phyloP scores from a whole-genome alignment of 2,888 invertebrate genomes.

The Chymomyza amoena region DNA sequence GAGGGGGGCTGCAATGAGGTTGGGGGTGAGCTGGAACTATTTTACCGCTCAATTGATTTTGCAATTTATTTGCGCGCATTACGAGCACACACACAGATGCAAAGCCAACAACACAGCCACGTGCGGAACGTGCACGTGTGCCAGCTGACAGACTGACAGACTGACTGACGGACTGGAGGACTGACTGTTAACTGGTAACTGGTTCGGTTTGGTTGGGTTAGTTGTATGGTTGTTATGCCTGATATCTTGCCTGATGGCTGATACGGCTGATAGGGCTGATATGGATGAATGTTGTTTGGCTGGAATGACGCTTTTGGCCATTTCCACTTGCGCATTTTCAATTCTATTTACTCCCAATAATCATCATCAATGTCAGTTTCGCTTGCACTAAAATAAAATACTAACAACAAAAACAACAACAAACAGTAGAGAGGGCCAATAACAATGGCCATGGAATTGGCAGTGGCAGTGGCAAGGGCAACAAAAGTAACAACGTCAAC shows the following conservation, averaged over 20 bases:
- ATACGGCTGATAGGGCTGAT: conserved; percentile 22
- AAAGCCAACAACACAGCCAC: background rate
- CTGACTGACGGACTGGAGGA: too few relatives aligned
- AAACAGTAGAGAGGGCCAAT: conserved; percentile 25
- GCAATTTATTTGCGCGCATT: conserved; percentile 74
- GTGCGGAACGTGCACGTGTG: conserved; percentile 12
- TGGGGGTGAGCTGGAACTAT: conserved; percentile 50
- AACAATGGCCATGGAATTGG: conserved; percentile 5
- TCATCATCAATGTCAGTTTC: conserved; percentile 76
- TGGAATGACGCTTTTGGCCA: conserved; percentile 24
- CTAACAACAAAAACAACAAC: conserved; percentile 34
- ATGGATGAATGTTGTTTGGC: conserved; percentile 1
- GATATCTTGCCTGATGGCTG: conserved; percentile 23
- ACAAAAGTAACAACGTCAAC: conserved; percentile 57
- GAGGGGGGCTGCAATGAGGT: background rate
- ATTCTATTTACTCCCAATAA: conserved; percentile 76
- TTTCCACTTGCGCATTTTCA: conserved; percentile 55
- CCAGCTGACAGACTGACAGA: background rate
- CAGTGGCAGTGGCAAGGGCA: background rate
- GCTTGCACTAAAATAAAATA: conserved; percentile 59
- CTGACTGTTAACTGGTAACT: background rate
- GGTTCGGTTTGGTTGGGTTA: background rate
- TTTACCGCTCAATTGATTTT: conserved; percentile 77
- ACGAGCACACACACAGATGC: conserved; percentile 29
- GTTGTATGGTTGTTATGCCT: background rate